Evolutionary conservation across 2,113 vertebrate species (phyloP).

Genomic region (Hippolais icterina): DNA sequence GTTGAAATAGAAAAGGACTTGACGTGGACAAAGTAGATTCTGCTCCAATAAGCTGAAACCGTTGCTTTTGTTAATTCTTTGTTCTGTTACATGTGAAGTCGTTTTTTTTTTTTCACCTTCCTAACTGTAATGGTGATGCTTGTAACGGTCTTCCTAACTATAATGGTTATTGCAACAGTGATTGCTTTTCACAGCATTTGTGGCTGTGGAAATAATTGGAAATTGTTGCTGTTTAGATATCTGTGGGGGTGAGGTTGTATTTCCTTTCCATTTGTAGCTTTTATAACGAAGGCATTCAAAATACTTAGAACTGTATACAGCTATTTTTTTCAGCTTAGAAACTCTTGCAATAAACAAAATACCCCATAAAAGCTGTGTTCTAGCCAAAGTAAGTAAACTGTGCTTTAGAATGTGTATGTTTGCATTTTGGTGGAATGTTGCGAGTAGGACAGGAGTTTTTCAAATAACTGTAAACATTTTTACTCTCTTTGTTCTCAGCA

Average conservation of each 20-base stretch:
- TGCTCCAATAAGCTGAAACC: not conserved
- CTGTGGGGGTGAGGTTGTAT: not conserved
- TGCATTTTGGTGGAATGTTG: not conserved
- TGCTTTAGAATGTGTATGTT: not conserved
- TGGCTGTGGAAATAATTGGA: not conserved
- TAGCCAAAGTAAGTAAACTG: not conserved
- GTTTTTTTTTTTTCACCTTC: not conserved
- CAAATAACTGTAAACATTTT: not conserved
- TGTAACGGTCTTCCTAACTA: not conserved
- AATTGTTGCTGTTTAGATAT: not conserved
- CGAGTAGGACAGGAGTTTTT: not conserved
- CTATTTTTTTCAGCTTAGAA: not conserved
- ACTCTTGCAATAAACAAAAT: not conserved
- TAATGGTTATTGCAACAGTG: not conserved
- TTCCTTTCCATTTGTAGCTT: not conserved
- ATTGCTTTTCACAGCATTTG: not conserved
- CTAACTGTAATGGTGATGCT: not conserved
- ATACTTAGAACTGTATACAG: not conserved
- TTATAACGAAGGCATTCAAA: constrained; percentile 6
- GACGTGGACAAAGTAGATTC: not conserved
- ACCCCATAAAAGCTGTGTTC: not conserved
- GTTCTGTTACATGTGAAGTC: rapidly evolving
- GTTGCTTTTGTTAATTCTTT: not conserved
- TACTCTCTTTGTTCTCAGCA: not conserved
- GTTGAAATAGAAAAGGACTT: not conserved